Evolutionary conservation across 2,888 invertebrate genomes (phyloP), one percentile per base, ranked within the genome.

Genomic region (Exocentrus adspersus): DNA sequence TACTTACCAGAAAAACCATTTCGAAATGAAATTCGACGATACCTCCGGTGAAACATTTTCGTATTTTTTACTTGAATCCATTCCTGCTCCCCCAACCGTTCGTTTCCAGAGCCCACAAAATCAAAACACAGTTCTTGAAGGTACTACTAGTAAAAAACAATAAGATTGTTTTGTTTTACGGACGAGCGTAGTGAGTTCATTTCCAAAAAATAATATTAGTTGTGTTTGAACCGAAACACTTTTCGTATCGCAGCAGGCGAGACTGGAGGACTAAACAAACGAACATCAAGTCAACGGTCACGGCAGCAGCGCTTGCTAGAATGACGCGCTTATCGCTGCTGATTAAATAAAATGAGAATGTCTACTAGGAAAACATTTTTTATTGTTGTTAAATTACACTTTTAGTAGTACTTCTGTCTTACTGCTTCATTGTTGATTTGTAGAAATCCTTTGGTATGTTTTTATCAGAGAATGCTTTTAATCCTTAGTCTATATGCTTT

Each of bases 21-120:
- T 51, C 6, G 51, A 51, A 19, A 51, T 9, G 9, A 19, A 51
- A 20, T 51, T 51, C 16, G 51, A 32, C 1, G 51, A 32, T n/a
- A 51, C 51, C 17, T 51, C 51, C 6, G 51, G 51, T 16, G 51
- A 51, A 6, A 51, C 17, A n/a, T 51, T 51, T 32, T 51, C 51
- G 32, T 51, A 19, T n/a, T 51, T 51, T 32, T 32, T 51, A 32
- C 32, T 51, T 2, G 32, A 19, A n/a, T 51, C 51, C 51, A 51
- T 51, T 4, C 32, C 37, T 12, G 14, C 21, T 2, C 7, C 10
- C n/a, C 7, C 24, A 24, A 24, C 32, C 2, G 32, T 32, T 2
- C n/a, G 6, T 2, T 32, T 5, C 32, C 0, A 16, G 10, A 50
- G n/a, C n/a, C 17, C 10, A 28, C 16, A 12, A 50, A 21, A 21